Base-by-base conservation (phyloP, 1,140 invertebrate species). In the Dendrolimus kikuchii region DNA sequence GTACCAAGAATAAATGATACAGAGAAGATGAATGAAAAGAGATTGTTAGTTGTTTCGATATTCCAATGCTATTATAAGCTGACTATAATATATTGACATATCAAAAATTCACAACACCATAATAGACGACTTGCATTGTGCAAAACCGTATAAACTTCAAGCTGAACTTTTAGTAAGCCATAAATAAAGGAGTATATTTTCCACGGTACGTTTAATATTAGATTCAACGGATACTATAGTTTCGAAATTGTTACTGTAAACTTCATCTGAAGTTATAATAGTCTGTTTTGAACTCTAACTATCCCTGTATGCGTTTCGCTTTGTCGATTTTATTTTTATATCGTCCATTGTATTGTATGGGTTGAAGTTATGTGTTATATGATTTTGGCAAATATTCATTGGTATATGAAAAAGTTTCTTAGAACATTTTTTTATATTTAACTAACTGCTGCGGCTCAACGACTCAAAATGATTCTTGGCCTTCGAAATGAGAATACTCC, bases 151-250 rank as follows among this genome's bases (percentile, higher is more conserved):
- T 6, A 7, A 43, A 51, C 41, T 43, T 51, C 38, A 23, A 51
- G 10, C 7, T n/a, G 6, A 40, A 51, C 39, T 51, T 7, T n/a
- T 36, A 44, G 7, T 37, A n/a, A 51, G 49, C 38, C 45, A 55
- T 60, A 60, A 55, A 60, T 60, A 52, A 40, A 49, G 6, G 37
- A 4, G 53, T 52, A 60, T 55, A 60, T 48, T 60, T 60, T 60
- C 49, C 46, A 60, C 44, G 58, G 44, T 54, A 52, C 53, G 47
- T 60, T 60, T 60, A 60, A 60, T 60, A 60, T 55, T 55, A 55
- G 53, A 60, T 60, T 51, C 53, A 45, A 53, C 49, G 45, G 49
- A 57, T 49, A 46, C 40, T 56, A 23, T 23, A 7, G 56, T 57
- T 53, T 44, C 40, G 49, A 45, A 23, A 60, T 55, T 60, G 53